Conservation (phyloP, 30 jellyfish, hydroid and myxozoan genomes). For the Chrysaora quinquecirrha region DNA sequence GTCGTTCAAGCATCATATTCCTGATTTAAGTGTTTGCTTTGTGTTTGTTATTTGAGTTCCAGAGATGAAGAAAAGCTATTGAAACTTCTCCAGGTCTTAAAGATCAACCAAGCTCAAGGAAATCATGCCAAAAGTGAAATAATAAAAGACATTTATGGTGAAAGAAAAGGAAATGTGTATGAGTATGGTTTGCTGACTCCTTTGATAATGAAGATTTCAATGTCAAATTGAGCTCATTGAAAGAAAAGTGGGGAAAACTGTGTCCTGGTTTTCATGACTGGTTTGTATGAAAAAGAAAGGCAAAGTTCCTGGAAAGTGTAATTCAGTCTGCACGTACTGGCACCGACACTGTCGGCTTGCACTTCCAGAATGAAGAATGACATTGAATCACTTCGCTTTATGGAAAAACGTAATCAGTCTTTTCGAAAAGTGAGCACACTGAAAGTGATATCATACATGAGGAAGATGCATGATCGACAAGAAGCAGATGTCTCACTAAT, state of each 20-base stretch:
- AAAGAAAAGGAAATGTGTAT: slow-evolving; percentile 19
- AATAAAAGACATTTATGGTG: slow-evolving; percentile 36
- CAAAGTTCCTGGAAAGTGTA: background rate
- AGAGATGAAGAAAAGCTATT: background rate
- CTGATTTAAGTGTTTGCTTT: background rate
- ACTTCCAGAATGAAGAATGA: background rate
- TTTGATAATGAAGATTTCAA: slow-evolving; percentile 46
- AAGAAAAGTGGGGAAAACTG: slow-evolving; percentile 28
- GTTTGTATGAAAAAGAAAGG: slow-evolving; percentile 21
- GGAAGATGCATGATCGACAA: background rate
- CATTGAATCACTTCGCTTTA: background rate
- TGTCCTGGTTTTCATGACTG: slow-evolving; percentile 29
- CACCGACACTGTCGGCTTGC: background rate
- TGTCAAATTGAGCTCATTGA: slow-evolving; percentile 15
- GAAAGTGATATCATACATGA: background rate
- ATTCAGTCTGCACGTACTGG: background rate
- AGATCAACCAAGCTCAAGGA: background rate
- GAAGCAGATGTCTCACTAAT: background rate
- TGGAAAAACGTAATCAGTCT: background rate
- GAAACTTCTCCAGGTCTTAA: background rate
- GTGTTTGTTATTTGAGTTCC: background rate
- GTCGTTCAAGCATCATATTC: slow-evolving; percentile 4
- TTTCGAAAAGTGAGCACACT: background rate
- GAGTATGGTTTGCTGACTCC: slow-evolving; percentile 64
- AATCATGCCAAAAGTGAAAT: background rate